These are phyloP conservation scores for Drosophila mulleri DNA, from an alignment of 2,888 invertebrate species.

Conservation along the genomic window DNA sequence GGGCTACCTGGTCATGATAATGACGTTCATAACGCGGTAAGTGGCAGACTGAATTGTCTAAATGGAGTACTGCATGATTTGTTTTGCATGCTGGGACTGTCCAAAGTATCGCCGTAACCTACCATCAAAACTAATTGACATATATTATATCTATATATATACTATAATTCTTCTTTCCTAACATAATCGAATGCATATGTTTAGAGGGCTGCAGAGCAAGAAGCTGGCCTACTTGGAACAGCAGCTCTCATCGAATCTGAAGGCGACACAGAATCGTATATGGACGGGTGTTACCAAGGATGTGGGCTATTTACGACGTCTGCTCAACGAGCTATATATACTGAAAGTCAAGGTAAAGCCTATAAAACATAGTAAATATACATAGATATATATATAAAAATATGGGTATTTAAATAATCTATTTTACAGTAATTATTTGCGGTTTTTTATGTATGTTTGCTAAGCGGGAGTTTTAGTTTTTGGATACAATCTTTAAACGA, in stretches of 20 bases:
- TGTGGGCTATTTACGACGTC: constrained; percentile 89
- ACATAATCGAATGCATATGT: constrained; percentile 17
- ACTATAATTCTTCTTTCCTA: constrained; percentile 11
- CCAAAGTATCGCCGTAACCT: constrained; percentile 15
- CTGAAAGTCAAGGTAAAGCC: constrained; percentile 90
- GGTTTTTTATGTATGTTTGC: not conserved
- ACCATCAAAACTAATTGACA: constrained; percentile 7
- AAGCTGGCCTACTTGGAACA: constrained; percentile 90
- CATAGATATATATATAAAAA: not conserved
- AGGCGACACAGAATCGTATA: constrained; percentile 91
- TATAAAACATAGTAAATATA: constrained; percentile 21
- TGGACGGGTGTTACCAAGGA: constrained; percentile 91
- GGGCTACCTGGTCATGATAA: constrained; percentile 95
- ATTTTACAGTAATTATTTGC: not conserved
- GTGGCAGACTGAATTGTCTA: constrained; percentile 29
- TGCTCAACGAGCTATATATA: constrained; percentile 93
- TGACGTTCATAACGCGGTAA: constrained; percentile 91
- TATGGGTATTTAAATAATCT: not conserved
- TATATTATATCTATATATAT: constrained; percentile 3
- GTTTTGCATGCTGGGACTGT: constrained; percentile 42
- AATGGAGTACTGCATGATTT: constrained; percentile 36
- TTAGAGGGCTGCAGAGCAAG: constrained; percentile 88
- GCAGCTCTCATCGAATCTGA: constrained; percentile 91
- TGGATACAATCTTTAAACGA: not conserved
- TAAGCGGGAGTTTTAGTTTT: constrained; percentile 2